Evolutionary conservation across 2,888 invertebrate genomes (phyloP).

Genomic region (Andrena bicolor): DNA sequence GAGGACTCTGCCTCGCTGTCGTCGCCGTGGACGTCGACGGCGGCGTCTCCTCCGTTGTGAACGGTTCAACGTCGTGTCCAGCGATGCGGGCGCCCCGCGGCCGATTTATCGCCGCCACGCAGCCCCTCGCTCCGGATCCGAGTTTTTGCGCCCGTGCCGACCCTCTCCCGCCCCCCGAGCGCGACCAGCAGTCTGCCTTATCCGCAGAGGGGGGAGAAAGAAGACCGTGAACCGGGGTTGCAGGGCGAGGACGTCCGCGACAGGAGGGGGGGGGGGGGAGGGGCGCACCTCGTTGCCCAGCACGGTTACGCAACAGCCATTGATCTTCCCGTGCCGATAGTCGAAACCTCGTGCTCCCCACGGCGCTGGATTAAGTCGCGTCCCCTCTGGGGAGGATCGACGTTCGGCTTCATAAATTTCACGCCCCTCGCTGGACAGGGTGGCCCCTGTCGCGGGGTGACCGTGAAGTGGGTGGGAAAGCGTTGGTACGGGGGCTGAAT

Average conservation of each 20-base stretch:
- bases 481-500: no score
- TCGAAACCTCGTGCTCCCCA: slow-evolving; percentile 61
- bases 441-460: not conserved
- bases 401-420: slow-evolving; percentile 4
- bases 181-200: slow-evolving; percentile 70
- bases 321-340: slow-evolving; percentile 69
- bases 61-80: slow-evolving; percentile 39
- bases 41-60: slow-evolving; percentile 18
- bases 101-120: slow-evolving; percentile 58
- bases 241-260: slow-evolving; percentile 32
- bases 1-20: slow-evolving; percentile 22
- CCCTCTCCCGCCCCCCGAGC: slow-evolving; percentile 54
- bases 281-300: slow-evolving; percentile 63
- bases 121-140: slow-evolving; percentile 7
- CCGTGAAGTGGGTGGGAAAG: no score
- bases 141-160: slow-evolving; percentile 55
- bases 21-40: no score
- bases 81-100: slow-evolving; percentile 19
- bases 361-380: slow-evolving; percentile 31
- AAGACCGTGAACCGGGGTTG: slow-evolving; percentile 56
- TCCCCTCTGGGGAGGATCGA: not conserved
- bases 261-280: slow-evolving; percentile 27
- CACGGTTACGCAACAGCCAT: slow-evolving; percentile 73
- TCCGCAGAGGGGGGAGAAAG: slow-evolving; percentile 69
- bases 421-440: not conserved